These are phyloP conservation scores for Drosophila austrosaltans DNA, from an alignment of 2,888 invertebrate species.

Conservation along the genomic window DNA sequence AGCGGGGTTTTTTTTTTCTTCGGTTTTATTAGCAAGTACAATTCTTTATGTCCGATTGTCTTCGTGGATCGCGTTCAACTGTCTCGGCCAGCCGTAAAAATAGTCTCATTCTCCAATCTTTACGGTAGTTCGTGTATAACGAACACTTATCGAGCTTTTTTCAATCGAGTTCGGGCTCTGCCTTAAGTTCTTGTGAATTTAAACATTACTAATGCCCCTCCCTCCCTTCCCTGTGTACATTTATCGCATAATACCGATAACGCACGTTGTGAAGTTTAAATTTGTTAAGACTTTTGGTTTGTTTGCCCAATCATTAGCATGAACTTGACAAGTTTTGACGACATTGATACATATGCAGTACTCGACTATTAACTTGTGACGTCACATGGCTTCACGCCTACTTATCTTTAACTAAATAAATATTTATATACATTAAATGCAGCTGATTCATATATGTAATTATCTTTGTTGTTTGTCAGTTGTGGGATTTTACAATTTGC, in stretches of 20 bases:
- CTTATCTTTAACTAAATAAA: neutral
- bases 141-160: conserved; percentile 50
- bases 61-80: conserved; percentile 47
- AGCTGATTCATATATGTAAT: too few relatives aligned
- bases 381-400: neutral
- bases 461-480: too few relatives aligned
- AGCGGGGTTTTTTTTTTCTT: conserved; percentile 24
- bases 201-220: conserved; percentile 39
- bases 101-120: neutral
- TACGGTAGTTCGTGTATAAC: conserved; percentile 25
- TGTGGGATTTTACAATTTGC: too few relatives aligned
- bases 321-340: conserved; percentile 7
- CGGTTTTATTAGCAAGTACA: neutral
- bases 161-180: neutral
- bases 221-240: neutral
- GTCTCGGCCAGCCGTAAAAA: conserved; percentile 17
- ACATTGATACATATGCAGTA: neutral
- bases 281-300: conserved; percentile 18
- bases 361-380: neutral
- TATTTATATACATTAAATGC: too few relatives aligned
- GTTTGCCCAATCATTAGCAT: conserved; percentile 57
- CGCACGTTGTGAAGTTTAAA: conserved; percentile 31
- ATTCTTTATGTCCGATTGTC: conserved; percentile 42
- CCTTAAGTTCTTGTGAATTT: neutral
- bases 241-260: conserved; percentile 45